phyloP scores from a whole-genome alignment of 2,113 vertebrate species.

The Tenebrosternarchus preto region DNA sequence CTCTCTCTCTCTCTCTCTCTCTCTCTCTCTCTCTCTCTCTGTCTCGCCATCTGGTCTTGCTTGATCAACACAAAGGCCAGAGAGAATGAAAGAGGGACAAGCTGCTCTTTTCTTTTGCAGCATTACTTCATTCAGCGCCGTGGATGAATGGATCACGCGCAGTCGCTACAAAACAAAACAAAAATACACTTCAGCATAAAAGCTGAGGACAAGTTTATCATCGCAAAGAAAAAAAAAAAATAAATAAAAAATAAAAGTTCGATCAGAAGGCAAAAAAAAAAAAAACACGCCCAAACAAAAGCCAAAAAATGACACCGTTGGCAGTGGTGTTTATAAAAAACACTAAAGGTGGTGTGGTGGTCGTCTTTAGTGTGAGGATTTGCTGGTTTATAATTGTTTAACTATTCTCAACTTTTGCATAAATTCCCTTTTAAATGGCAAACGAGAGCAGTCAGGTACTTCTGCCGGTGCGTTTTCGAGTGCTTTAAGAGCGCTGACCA shows the following conservation, averaged over 20 bases:
- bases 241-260: constrained; percentile 37
- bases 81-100: constrained; percentile 47
- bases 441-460: too few relatives aligned
- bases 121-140: constrained; percentile 44
- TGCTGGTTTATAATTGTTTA: too few relatives aligned
- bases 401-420: too few relatives aligned
- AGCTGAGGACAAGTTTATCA: constrained; percentile 46
- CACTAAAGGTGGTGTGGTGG: too few relatives aligned
- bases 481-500: too few relatives aligned
- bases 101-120: constrained; percentile 48
- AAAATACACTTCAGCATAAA: constrained; percentile 39
- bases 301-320: too few relatives aligned
- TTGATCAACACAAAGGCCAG: constrained; percentile 43
- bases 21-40: constrained; percentile 29
- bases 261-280: too few relatives aligned
- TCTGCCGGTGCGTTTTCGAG: too few relatives aligned
- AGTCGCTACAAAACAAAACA: constrained; percentile 32
- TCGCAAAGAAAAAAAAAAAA: constrained; percentile 19
- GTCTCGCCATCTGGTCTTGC: constrained; percentile 50
- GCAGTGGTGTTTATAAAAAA: too few relatives aligned
- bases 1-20: constrained; percentile 16
- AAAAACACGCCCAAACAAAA: too few relatives aligned
- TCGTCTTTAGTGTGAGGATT: too few relatives aligned
- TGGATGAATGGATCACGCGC: constrained; percentile 43
- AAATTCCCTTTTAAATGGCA: too few relatives aligned